These are phyloP conservation scores for Oryzaephilus surinamensis DNA, from an alignment of 1,140 invertebrate genomes.

Conservation along the genomic window DNA sequence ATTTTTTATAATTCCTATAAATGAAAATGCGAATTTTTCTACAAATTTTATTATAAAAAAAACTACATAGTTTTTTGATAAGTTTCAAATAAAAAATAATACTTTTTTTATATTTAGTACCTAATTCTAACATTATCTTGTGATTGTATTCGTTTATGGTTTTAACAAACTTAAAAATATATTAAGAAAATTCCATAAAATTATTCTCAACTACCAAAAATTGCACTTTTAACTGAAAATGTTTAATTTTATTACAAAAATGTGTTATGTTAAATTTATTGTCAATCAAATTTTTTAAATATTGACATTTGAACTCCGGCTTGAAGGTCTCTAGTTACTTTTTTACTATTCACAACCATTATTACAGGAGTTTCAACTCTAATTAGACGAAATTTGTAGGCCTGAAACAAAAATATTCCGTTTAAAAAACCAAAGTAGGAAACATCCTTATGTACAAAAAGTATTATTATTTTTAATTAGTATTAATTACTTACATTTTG, in stretches of 20 bases:
- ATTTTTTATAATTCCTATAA: no score
- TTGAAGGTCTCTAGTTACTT: constrained; percentile 56
- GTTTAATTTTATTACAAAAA: constrained; percentile 8
- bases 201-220: no score
- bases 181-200: no score
- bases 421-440: constrained; percentile 2
- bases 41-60: no score
- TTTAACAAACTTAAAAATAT: no score
- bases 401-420: constrained; percentile 43
- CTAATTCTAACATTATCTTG: no score
- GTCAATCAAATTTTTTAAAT: constrained; percentile 31
- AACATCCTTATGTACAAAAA: background rate
- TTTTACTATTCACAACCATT: constrained; percentile 65
- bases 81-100: no score
- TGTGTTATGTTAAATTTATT: constrained; percentile 1
- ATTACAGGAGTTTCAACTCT: constrained; percentile 64
- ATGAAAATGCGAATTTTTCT: no score
- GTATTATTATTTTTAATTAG: constrained; percentile 1
- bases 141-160: no score
- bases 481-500: constrained; percentile 42
- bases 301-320: constrained; percentile 42
- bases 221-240: background rate
- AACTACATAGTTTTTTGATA: no score
- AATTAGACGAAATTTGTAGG: constrained; percentile 59
- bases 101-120: no score